phyloP scores from a whole-genome alignment of 1,140 invertebrate species.

The Caerostris darwini region DNA sequence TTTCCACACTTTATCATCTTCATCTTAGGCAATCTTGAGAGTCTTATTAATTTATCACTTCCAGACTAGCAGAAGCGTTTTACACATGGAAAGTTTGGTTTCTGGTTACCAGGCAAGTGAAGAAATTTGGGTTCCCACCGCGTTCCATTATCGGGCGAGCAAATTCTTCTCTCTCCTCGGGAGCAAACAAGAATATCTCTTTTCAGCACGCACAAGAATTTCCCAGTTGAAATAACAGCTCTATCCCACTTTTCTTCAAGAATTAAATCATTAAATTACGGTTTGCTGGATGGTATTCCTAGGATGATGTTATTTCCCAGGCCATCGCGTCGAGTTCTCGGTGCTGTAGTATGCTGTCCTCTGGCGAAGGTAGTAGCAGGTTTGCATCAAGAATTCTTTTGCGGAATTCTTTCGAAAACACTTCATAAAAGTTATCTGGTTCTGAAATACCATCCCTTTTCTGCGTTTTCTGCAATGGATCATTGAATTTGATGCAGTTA shows the following conservation, averaged over 20 bases:
- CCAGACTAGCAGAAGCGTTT: not conserved
- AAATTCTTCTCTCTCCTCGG: constrained; percentile 1
- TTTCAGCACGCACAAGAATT: not conserved
- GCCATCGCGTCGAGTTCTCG: not conserved
- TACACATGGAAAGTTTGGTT: not conserved
- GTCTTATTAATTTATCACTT: constrained; percentile 36
- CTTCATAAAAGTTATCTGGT: constrained; percentile 2
- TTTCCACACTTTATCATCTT: not conserved
- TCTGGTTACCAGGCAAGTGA: not conserved
- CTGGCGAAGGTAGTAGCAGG: not conserved
- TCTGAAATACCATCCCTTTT: not conserved
- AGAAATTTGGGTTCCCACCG: not conserved
- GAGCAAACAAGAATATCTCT: constrained; percentile 28
- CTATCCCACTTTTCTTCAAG: not conserved
- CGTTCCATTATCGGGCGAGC: not conserved
- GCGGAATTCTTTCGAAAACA: constrained; percentile 32
- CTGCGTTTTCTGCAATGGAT: not conserved
- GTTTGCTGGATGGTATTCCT: not conserved
- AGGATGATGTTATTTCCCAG: constrained; percentile 20
- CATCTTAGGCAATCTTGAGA: not conserved
- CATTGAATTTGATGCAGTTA: not conserved
- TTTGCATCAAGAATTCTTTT: constrained; percentile 29
- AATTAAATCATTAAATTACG: constrained; percentile 58
- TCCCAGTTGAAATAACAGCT: constrained; percentile 27
- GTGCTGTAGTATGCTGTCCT: not conserved